Evolutionary conservation across 2,888 invertebrate species (phyloP), one percentile per base, ranked within the genome.

Genomic region (Eupeodes luniger): DNA sequence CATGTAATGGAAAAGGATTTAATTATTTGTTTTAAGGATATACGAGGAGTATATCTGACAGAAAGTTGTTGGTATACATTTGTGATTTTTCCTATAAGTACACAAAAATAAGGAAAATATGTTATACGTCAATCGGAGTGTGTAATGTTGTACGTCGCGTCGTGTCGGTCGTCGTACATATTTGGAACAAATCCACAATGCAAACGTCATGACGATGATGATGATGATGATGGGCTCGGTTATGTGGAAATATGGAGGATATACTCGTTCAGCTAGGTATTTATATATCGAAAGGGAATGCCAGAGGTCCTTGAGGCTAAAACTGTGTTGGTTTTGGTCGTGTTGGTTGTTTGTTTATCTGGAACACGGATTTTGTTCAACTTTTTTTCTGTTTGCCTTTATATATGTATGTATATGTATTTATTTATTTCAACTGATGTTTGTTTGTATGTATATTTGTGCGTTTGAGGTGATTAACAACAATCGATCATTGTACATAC

Each of bases 21-120:
- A 89, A 89, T 89, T 89, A 89, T 89, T 89, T 89, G 89, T 85
- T 89, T 64, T 82, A 85, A 89, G 70, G 89, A 89, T 89, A 87
- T 83, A 27, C 27, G 27, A 27, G 27, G 27, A 88, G 40, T 40
- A 40, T 40, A 40, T 81, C 85, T 78, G 77, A 70, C 85, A 78
- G 81, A 78, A 47, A 77, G 76, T 53, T 59, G 76, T 59, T 59
- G 59, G n/a, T 59, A 51, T 61, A 77, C 80, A 81, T 16, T 12
- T 16, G 27, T 11, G n/a, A 51, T n/a, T 27, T 47, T 12, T 14
- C 34, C 5, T 10, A 44, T 66, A 57, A 81, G n/a, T 70, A 81
- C 62, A 59, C 12, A 59, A 85, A 79, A 85, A 89, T 89, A 82
- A 81, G 55, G 79, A 89, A 89, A 89, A 89, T 89, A 89, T 89